These are phyloP conservation scores for Oncorhynchus mykiss DNA, from an alignment of 2,113 vertebrate species.

Conservation along the genomic window DNA sequence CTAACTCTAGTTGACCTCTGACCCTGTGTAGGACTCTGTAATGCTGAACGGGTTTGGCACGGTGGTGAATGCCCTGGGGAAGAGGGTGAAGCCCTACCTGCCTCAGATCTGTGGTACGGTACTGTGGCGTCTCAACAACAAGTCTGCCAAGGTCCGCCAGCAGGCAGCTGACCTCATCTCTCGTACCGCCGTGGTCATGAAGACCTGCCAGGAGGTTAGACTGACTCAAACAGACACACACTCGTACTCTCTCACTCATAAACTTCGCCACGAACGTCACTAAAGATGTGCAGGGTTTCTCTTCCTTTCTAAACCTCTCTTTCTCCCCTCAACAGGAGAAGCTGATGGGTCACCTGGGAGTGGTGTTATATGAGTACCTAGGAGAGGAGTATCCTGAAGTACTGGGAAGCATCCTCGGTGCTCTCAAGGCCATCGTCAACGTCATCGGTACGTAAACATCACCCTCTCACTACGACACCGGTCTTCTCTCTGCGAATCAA, in stretches of 20 bases:
- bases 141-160: constrained; percentile 96
- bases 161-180: constrained; percentile 98
- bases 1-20: no score
- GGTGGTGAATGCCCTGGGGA: constrained; percentile 96
- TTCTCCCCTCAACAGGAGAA: constrained; percentile 82
- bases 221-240: neutral
- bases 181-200: constrained; percentile 97
- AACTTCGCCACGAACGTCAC: neutral
- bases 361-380: constrained; percentile 96
- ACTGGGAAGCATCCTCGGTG: constrained; percentile 95
- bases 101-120: constrained; percentile 99
- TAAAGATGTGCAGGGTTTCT: no score
- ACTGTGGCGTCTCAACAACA: constrained; percentile 98
- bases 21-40: constrained; percentile 85
- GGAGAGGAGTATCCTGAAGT: constrained; percentile 99
- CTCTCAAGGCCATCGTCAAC: constrained; percentile 97
- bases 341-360: constrained; percentile 97
- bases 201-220: constrained; percentile 95
- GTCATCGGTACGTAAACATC: constrained; percentile 86
- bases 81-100: constrained; percentile 96
- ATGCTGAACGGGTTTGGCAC: constrained; percentile 99
- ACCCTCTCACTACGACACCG: neutral
- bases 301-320: constrained; percentile 1
- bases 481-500: constrained; percentile 42
- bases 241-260: neutral